A percentile compares a stretch with the other conserved stretches of the same genome.
Evolutionary conservation across 2,888 invertebrate species (phyloP).

Genomic region (Odontomyia ornata): DNA sequence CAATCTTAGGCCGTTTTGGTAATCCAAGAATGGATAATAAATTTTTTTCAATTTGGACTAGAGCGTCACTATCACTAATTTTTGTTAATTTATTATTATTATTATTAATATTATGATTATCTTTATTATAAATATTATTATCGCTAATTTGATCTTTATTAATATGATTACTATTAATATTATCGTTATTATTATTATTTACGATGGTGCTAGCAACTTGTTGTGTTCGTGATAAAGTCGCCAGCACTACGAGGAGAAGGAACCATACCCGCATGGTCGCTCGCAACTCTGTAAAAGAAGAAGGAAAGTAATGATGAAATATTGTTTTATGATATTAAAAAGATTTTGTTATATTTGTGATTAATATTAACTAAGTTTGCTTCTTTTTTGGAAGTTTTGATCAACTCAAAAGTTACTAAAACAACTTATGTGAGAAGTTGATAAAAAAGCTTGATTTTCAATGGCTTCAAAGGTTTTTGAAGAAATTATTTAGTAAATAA

Average conservation of each 20-base stretch:
- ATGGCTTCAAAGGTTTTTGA: too few species aligned
- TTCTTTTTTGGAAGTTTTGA: too few species aligned
- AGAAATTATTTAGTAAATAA: too few species aligned
- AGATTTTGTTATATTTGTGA: too few species aligned
- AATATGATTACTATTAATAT: conserved; percentile 51
- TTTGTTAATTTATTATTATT: conserved; percentile 51
- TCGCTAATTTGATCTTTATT: conserved; percentile 49
- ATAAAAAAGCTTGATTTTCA: too few species aligned
- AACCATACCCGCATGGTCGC: conserved; percentile 66
- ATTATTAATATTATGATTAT: conserved; percentile 51
- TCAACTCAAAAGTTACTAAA: too few species aligned
- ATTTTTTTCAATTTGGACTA: conserved; percentile 65
- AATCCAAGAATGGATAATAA: conserved; percentile 63
- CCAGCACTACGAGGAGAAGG: conserved; percentile 66
- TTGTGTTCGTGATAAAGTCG: conserved; percentile 64
- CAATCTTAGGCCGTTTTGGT: conserved; percentile 64
- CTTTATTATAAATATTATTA: conserved; percentile 49
- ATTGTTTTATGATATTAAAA: neutral
- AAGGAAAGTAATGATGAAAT: conserved; percentile 52
- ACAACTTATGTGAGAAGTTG: too few species aligned
- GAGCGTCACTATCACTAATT: conserved; percentile 63
- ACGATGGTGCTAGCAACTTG: conserved; percentile 66
- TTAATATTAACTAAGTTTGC: too few species aligned
- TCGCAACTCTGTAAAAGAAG: conserved; percentile 64
- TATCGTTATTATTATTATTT: conserved; percentile 52